Conservation (phyloP, 2,888 invertebrate species). For the Stegana nigrithorax region DNA sequence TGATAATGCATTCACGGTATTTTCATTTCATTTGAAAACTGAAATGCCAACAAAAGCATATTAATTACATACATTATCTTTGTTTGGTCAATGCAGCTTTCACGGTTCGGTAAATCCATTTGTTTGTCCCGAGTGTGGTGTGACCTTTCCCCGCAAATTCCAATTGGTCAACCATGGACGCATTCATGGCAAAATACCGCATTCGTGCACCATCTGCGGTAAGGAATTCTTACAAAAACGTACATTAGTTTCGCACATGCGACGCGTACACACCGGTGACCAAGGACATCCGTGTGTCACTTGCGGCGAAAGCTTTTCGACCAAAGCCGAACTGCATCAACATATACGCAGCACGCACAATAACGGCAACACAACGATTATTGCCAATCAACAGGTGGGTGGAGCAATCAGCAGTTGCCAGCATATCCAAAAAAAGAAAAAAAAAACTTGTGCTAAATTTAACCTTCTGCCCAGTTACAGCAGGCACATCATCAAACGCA, state of each 20-base stretch:
- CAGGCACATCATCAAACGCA: slow-evolving; percentile 69
- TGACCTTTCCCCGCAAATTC: slow-evolving; percentile 86
- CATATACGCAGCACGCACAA: slow-evolving; percentile 74
- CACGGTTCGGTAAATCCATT: slow-evolving; percentile 97
- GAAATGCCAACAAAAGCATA: background rate
- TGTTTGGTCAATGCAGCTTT: slow-evolving; percentile 71
- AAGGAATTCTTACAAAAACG: slow-evolving; percentile 88
- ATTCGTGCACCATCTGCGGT: slow-evolving; percentile 84
- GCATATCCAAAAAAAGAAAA: slow-evolving; percentile 64
- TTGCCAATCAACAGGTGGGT: slow-evolving; percentile 65
- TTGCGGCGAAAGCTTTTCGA: slow-evolving; percentile 82
- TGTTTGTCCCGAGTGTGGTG: slow-evolving; percentile 90
- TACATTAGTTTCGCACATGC: slow-evolving; percentile 84
- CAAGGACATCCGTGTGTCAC: slow-evolving; percentile 80
- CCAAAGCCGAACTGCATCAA: slow-evolving; percentile 77
- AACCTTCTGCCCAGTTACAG: slow-evolving; percentile 43
- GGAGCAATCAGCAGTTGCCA: no score
- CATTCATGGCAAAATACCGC: slow-evolving; percentile 83
- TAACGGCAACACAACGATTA: slow-evolving; percentile 68
- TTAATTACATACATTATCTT: background rate
- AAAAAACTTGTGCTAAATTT: slow-evolving; percentile 41
- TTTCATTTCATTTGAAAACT: background rate
- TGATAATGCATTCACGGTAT: slow-evolving; percentile 70
- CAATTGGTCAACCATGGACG: slow-evolving; percentile 87
- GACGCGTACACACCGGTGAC: slow-evolving; percentile 82